Percentiles rank a stretch among this genome's conserved stretches.
phyloP scores from a whole-genome alignment of 2,113 vertebrate species.

The Gorsachius goisagi region DNA sequence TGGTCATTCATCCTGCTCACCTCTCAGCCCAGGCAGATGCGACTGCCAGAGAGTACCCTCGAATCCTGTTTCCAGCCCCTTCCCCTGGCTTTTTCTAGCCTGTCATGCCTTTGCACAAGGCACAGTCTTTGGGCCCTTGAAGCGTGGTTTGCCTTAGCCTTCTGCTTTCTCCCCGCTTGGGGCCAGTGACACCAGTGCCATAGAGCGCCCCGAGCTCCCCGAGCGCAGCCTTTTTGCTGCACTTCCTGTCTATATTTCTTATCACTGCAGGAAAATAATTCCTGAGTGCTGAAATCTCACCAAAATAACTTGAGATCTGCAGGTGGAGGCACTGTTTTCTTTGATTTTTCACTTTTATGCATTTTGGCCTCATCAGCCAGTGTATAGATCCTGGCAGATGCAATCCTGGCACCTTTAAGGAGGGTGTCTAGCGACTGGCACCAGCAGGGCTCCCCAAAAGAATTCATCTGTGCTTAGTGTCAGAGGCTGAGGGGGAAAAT shows the following conservation, averaged over 20 bases:
- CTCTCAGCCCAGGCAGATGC: not conserved
- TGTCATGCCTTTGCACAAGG: not conserved
- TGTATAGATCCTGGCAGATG: not conserved
- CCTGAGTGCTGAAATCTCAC: not conserved
- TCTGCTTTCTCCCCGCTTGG: not conserved
- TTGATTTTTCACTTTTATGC: not conserved
- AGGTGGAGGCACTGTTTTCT: not conserved
- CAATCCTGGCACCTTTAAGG: not conserved
- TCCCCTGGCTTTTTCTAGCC: not conserved
- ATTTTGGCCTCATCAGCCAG: not conserved
- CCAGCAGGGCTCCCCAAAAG: not conserved
- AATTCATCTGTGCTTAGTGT: not conserved
- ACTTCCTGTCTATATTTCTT: not conserved
- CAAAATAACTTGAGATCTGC: not conserved
- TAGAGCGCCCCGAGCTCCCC: not conserved
- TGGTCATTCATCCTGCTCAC: not conserved
- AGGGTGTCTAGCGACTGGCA: not conserved
- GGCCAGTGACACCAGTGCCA: fast-evolving
- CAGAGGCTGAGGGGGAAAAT: not conserved
- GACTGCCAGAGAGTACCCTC: not conserved
- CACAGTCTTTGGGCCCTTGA: not conserved
- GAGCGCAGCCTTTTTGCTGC: not conserved
- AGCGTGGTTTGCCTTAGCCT: not conserved
- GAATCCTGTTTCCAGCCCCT: not conserved
- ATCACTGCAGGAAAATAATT: not conserved